Percentiles rank a stretch among this genome's conserved stretches.
These are phyloP conservation scores for Drosophila equinoxialis DNA, from an alignment of 1,140 invertebrate species.

Conservation along the genomic window DNA sequence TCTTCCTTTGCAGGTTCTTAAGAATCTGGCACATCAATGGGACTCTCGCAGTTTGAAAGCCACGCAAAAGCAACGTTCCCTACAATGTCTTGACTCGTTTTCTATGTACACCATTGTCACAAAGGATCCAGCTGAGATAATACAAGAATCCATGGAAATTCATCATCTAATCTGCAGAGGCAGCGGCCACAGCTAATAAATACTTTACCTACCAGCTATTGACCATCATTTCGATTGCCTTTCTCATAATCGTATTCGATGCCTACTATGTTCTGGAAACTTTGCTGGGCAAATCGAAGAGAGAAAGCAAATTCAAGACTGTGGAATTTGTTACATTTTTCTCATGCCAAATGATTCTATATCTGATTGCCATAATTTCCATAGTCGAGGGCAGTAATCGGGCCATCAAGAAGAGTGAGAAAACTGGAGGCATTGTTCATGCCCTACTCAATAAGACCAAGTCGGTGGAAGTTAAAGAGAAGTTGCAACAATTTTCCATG, in stretches of 20 bases:
- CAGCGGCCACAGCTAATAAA: slow-evolving; percentile 79
- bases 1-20: slow-evolving; percentile 58
- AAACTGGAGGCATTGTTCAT: slow-evolving; percentile 79
- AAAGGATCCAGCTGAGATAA: slow-evolving; percentile 76
- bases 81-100: slow-evolving; percentile 75
- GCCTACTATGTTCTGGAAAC: slow-evolving; percentile 82
- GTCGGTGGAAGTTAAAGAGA: slow-evolving; percentile 68
- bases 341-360: slow-evolving; percentile 80
- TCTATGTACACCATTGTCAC: slow-evolving; percentile 81
- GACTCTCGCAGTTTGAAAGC: slow-evolving; percentile 63
- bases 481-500: slow-evolving; percentile 81
- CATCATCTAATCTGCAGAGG: slow-evolving; percentile 81
- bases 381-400: slow-evolving; percentile 81
- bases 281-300: slow-evolving; percentile 73
- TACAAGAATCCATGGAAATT: slow-evolving; percentile 83
- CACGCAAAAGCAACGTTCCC: slow-evolving; percentile 66
- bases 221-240: slow-evolving; percentile 80
- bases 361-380: slow-evolving; percentile 77
- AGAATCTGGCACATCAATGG: slow-evolving; percentile 77
- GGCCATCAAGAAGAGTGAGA: slow-evolving; percentile 81
- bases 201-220: slow-evolving; percentile 81
- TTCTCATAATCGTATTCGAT: slow-evolving; percentile 82
- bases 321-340: slow-evolving; percentile 81
- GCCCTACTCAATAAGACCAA: slow-evolving; percentile 76
- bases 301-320: slow-evolving; percentile 79